These are phyloP conservation scores for Mythimna pallens DNA, from an alignment of 2,888 invertebrate genomes.

Conservation along the genomic window DNA sequence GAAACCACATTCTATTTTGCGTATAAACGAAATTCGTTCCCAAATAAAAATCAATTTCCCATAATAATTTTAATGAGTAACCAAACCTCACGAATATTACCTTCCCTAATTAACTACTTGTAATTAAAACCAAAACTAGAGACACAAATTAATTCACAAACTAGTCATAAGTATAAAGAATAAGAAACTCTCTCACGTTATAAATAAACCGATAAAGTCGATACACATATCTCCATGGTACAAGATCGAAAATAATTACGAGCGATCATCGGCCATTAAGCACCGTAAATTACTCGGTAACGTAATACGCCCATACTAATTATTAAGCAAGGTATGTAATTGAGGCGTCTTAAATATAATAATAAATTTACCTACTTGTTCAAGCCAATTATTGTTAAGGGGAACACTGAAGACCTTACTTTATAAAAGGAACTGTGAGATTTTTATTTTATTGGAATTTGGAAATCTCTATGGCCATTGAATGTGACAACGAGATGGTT, in stretches of 20 bases:
- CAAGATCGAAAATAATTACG: conserved; percentile 80
- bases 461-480: not conserved
- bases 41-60: conserved; percentile 26
- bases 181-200: conserved; percentile 57
- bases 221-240: conserved; percentile 65
- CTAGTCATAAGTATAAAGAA: conserved; percentile 35
- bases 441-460: not conserved
- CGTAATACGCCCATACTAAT: conserved; percentile 77
- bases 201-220: conserved; percentile 61
- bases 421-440: conserved; percentile 2
- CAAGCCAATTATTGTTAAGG: conserved; percentile 70
- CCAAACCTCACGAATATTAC: conserved; percentile 45
- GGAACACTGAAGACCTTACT: conserved; percentile 30
- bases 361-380: conserved; percentile 72
- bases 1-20: not conserved
- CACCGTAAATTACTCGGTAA: conserved; percentile 80
- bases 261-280: conserved; percentile 79
- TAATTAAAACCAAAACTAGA: conserved; percentile 57
- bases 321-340: conserved; percentile 72
- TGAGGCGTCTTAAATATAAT: conserved; percentile 73
- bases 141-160: conserved; percentile 50
- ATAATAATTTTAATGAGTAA: conserved; percentile 24
- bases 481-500: too few relatives aligned
- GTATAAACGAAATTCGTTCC: not conserved
- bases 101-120: conserved; percentile 53